These are phyloP conservation scores for Corvus moneduloides DNA, from an alignment of 2,113 vertebrate genomes.

Conservation along the genomic window DNA sequence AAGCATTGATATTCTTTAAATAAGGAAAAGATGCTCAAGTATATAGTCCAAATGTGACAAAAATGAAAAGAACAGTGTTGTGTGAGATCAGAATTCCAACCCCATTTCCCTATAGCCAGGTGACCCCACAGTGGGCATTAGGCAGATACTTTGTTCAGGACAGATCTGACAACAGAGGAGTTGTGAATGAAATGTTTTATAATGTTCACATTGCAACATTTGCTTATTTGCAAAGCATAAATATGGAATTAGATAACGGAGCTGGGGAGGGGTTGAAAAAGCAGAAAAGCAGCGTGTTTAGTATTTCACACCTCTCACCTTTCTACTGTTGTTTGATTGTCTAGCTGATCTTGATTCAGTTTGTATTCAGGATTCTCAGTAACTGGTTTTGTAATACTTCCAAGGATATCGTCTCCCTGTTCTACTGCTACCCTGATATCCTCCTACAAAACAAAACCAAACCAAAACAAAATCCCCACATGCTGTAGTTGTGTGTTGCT, in stretches of 20 bases:
- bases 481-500: neutral
- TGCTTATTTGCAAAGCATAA: neutral
- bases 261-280: neutral
- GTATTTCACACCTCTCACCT: conserved; percentile 73
- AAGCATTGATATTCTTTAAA: neutral
- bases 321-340: conserved; percentile 90
- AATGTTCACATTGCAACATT: neutral
- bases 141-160: neutral
- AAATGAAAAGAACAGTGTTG: neutral
- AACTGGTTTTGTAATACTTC: conserved; percentile 84
- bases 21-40: neutral
- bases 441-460: conserved; percentile 70
- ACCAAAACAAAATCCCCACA: neutral
- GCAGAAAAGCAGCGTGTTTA: neutral
- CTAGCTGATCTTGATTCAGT: conserved; percentile 90
- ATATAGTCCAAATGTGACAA: neutral
- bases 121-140: fast-evolving
- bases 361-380: conserved; percentile 79
- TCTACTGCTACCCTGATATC: conserved; percentile 82
- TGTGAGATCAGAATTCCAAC: neutral
- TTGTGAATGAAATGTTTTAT: neutral
- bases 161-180: neutral
- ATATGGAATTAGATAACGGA: neutral
- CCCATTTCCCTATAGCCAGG: neutral
- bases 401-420: conserved; percentile 82